A percentile compares a stretch with the other conserved stretches of the same genome.
Evolutionary conservation across 2,797 vertebrate species (phyloP).

Genomic region (Lacerta bilineata): DNA sequence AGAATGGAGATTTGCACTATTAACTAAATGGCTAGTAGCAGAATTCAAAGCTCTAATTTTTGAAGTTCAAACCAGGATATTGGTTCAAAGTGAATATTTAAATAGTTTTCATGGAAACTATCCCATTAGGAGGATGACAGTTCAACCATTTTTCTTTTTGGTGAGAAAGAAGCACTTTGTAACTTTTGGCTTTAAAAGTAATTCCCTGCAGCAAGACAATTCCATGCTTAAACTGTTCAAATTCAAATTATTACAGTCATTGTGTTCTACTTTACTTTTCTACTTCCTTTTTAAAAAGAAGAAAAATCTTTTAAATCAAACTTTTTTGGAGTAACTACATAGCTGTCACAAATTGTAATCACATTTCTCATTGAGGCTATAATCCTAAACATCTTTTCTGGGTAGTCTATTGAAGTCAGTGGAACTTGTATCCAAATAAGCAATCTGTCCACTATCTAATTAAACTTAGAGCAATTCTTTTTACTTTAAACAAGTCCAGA

Average conservation of each 20-base stretch:
- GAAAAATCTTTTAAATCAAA: neutral
- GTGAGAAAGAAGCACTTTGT: neutral
- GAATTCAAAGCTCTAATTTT: slow-evolving; percentile 67
- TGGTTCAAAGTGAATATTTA: slow-evolving; percentile 68
- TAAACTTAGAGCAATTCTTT: neutral
- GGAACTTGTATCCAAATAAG: neutral
- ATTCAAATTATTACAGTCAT: neutral
- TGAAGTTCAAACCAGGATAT: slow-evolving; percentile 56
- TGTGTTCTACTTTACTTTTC: neutral
- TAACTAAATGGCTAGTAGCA: slow-evolving; percentile 62
- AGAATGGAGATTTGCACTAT: slow-evolving; percentile 65
- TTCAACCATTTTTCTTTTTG: slow-evolving; percentile 27
- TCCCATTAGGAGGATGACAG: slow-evolving; percentile 12
- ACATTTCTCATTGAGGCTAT: neutral
- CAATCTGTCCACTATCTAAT: neutral
- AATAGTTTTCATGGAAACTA: slow-evolving; percentile 49
- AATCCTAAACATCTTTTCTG: neutral
- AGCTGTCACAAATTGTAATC: neutral
- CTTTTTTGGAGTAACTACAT: neutral
- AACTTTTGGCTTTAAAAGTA: slow-evolving; percentile 46
- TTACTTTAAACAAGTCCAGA: neutral
- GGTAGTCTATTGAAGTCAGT: neutral
- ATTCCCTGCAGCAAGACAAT: slow-evolving; percentile 8
- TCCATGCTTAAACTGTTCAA: neutral
- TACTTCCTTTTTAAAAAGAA: neutral